These are phyloP conservation scores for Montipora efflorescens DNA, from an alignment of 64 coral and sea anemone species.

Conservation along the genomic window DNA sequence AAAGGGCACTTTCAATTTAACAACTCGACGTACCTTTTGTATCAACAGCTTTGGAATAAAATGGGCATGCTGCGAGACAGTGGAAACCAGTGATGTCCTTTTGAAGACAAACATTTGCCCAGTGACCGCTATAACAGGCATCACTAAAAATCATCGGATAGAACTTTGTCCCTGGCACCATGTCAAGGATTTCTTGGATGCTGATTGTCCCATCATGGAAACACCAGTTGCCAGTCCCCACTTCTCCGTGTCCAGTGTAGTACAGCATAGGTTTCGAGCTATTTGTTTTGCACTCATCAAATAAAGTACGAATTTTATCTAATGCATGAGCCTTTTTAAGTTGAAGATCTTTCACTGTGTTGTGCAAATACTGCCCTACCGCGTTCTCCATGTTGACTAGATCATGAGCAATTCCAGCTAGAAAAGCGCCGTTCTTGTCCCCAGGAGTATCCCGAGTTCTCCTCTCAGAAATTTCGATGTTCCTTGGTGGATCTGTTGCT, in stretches of 20 bases:
- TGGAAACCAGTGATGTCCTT: neutral
- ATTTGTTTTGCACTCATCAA: neutral
- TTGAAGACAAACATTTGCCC: neutral
- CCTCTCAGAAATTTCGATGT: neutral
- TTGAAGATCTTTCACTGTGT: neutral
- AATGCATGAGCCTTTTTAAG: neutral
- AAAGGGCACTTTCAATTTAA: neutral
- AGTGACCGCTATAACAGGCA: constrained; percentile 2
- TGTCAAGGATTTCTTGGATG: neutral
- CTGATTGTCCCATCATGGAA: neutral
- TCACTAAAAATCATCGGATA: neutral
- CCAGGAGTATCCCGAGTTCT: neutral
- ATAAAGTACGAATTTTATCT: neutral
- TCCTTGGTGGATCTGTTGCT: neutral
- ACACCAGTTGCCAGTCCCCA: neutral
- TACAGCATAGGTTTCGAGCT: neutral
- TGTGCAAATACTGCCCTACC: neutral
- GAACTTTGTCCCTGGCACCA: neutral
- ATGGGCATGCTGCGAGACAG: constrained; percentile 1
- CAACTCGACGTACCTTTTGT: neutral
- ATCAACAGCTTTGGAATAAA: neutral
- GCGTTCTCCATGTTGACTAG: neutral
- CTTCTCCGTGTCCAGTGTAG: neutral
- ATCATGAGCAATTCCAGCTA: neutral
- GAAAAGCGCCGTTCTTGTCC: neutral